These are phyloP conservation scores for Caenorhabditis remanei DNA, from an alignment of 1,140 invertebrate genomes.

Conservation along the genomic window DNA sequence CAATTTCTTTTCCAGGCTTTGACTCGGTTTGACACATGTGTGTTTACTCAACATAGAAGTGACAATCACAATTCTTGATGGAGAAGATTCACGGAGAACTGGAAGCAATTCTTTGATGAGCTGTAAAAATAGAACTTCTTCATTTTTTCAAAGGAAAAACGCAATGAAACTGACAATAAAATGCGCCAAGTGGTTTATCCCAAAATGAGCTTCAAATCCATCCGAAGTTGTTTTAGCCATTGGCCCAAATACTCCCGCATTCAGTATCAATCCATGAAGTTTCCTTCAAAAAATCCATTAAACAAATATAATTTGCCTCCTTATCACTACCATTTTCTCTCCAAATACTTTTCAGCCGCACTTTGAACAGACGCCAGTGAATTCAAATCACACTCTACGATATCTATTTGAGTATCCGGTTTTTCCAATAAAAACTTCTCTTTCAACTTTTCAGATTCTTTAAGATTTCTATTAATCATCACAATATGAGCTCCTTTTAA, in stretches of 20 bases:
- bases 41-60: slow-evolving; percentile 94
- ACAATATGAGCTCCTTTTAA: slow-evolving; percentile 89
- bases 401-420: slow-evolving; percentile 12
- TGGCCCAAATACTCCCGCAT: slow-evolving; percentile 89
- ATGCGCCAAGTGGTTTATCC: slow-evolving; percentile 85
- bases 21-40: slow-evolving; percentile 63
- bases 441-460: slow-evolving; percentile 83
- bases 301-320: not conserved
- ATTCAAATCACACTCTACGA: slow-evolving; percentile 8
- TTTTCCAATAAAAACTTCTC: slow-evolving; percentile 37
- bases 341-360: slow-evolving; percentile 60
- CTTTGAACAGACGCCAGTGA: slow-evolving; percentile 60
- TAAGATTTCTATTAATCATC: slow-evolving; percentile 86
- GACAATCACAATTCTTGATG: slow-evolving; percentile 86
- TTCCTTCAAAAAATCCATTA: slow-evolving; percentile 72
- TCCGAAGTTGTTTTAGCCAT: slow-evolving; percentile 86
- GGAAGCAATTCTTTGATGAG: slow-evolving; percentile 85
- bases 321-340: slow-evolving; percentile 56
- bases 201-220: slow-evolving; percentile 88
- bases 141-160: no score
- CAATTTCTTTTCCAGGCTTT: slow-evolving; percentile 60
- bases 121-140: no score
- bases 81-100: slow-evolving; percentile 85
- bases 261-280: slow-evolving; percentile 89
- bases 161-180: slow-evolving; percentile 80